These are phyloP conservation scores for Cheumatopsyche charites DNA, from an alignment of 1,140 invertebrate species.

Conservation along the genomic window DNA sequence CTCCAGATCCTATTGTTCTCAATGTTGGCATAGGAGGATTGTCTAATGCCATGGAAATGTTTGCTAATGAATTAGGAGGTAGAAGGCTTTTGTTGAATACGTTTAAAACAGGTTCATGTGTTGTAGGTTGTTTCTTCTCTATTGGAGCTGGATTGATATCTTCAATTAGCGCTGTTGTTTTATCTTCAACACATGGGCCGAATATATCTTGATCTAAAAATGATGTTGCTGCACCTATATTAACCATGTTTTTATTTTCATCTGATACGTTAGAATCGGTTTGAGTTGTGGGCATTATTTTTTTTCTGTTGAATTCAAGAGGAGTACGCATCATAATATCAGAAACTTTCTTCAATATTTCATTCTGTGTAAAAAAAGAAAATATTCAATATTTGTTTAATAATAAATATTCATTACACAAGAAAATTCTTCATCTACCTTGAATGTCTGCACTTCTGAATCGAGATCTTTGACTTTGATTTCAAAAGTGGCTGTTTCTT, in stretches of 20 bases:
- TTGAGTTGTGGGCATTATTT: conserved; percentile 66
- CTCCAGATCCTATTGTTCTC: conserved; percentile 52
- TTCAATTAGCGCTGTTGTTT: conserved; percentile 37
- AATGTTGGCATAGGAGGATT: conserved; percentile 45
- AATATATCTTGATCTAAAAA: conserved; percentile 40
- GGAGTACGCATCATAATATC: conserved; percentile 72
- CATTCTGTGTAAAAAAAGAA: conserved; percentile 62
- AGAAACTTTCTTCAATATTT: conserved; percentile 70
- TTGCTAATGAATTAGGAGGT: conserved; percentile 52
- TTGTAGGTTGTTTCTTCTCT: background rate
- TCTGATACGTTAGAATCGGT: conserved; percentile 30
- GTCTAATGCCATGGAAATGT: conserved; percentile 40
- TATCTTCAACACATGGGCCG: conserved; percentile 42
- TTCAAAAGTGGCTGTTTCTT: conserved; percentile 66
- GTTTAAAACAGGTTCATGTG: background rate
- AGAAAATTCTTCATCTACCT: too few species aligned
- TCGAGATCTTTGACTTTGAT: conserved; percentile 66
- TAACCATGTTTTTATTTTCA: background rate
- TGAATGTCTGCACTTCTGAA: conserved; percentile 70
- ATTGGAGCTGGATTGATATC: background rate
- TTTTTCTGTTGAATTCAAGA: conserved; percentile 72
- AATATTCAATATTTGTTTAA: conserved; percentile 34
- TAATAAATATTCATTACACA: too few species aligned
- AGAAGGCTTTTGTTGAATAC: conserved; percentile 52
- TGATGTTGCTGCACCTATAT: background rate